These are phyloP conservation scores for Neostethus bicornis DNA, from an alignment of 2,797 vertebrate species.

Conservation along the genomic window DNA sequence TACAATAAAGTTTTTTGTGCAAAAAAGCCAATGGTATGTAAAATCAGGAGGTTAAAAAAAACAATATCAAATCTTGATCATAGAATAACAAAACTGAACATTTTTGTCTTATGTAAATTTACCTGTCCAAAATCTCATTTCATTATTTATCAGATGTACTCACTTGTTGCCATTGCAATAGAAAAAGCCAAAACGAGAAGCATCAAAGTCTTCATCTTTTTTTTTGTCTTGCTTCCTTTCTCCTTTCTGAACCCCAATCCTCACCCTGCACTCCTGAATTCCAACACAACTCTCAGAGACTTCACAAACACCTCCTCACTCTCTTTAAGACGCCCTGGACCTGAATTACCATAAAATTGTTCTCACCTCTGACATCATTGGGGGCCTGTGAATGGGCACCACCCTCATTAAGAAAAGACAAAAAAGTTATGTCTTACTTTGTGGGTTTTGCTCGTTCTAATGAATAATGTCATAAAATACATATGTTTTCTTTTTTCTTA, in stretches of 20 bases:
- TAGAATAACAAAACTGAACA: background rate
- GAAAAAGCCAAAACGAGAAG: constrained; percentile 63
- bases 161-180: constrained; percentile 62
- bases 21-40: too few species aligned
- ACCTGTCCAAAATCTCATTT: background rate
- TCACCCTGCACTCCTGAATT: constrained; percentile 53
- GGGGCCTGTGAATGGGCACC: constrained; percentile 42
- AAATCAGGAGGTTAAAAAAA: too few species aligned
- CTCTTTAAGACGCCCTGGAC: constrained; percentile 70
- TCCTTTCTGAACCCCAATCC: constrained; percentile 55
- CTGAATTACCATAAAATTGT: constrained; percentile 82
- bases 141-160: constrained; percentile 54
- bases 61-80: too few species aligned
- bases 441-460: background rate
- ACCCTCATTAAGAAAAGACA: constrained; percentile 30
- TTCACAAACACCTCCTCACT: constrained; percentile 32
- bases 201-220: constrained; percentile 72
- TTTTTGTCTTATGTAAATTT: background rate
- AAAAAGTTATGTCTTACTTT: constrained; percentile 14
- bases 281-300: constrained; percentile 57
- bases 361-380: constrained; percentile 72
- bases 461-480: too few species aligned
- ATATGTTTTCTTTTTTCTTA: background rate
- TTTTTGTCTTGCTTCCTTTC: constrained; percentile 17
- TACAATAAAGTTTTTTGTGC: too few species aligned